Evolutionary conservation across 2,797 vertebrate genomes (phyloP).

Genomic region (Anguilla anguilla): DNA sequence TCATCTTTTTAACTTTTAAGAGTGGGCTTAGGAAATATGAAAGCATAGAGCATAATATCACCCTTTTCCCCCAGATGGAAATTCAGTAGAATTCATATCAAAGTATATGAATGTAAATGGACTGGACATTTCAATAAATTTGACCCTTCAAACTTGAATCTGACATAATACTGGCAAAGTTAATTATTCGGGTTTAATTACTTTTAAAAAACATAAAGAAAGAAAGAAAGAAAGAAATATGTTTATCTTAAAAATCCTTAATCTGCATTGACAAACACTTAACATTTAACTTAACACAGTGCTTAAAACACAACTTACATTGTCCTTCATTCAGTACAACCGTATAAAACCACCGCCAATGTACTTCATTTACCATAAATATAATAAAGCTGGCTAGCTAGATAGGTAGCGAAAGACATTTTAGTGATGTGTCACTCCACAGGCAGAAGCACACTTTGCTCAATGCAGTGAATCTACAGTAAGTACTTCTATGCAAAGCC

Average conservation of each 20-base stretch:
- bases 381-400: neutral
- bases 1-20: neutral
- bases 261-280: neutral
- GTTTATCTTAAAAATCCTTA: neutral
- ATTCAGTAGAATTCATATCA: neutral
- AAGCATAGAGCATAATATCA: neutral
- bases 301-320: neutral
- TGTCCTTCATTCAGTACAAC: neutral
- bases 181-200: neutral
- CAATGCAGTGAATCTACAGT: neutral
- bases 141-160: neutral
- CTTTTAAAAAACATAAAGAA: neutral
- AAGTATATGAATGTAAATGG: neutral
- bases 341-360: neutral
- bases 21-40: neutral
- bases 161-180: neutral
- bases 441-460: neutral
- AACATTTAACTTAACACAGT: neutral
- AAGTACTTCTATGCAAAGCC: neutral
- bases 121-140: neutral
- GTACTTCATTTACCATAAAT: neutral
- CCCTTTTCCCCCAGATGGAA: neutral
- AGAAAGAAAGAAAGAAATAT: neutral
- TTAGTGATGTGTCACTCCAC: neutral
- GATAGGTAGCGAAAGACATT: neutral